Conservation (phyloP, 2,888 invertebrate genomes). For the Mechanitis messenoides region DNA sequence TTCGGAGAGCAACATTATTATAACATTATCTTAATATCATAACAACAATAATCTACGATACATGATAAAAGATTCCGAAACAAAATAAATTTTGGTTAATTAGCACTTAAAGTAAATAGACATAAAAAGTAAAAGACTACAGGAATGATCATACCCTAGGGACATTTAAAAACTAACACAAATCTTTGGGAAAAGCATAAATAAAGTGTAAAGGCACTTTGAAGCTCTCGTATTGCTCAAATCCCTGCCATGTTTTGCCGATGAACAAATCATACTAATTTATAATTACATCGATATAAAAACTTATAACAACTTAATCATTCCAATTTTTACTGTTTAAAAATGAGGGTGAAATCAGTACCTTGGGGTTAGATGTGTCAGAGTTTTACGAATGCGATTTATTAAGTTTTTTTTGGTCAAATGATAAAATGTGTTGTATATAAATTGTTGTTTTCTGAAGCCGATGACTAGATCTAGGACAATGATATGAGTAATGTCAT, state of each 20-base stretch:
- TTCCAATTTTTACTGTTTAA: no score
- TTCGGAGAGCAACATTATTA: neutral
- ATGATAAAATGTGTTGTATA: no score
- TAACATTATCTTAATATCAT: neutral
- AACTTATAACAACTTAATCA: no score
- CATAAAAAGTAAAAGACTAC: slow-evolving; percentile 40
- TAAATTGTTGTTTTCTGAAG: no score
- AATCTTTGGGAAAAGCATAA: slow-evolving; percentile 37
- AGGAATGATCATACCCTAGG: slow-evolving; percentile 47
- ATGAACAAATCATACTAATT: no score
- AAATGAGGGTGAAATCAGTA: no score
- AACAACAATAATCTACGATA: neutral
- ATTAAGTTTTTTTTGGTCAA: no score
- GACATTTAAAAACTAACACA: slow-evolving; percentile 29
- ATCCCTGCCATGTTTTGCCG: neutral
- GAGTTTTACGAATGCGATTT: no score
- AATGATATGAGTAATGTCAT: no score
- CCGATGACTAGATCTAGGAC: no score
- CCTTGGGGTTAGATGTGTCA: no score
- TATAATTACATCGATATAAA: no score
- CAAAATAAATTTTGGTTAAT: slow-evolving; percentile 25
- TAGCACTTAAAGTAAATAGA: slow-evolving; percentile 27
- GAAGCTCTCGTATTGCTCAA: slow-evolving; percentile 26
- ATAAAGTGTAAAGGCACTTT: slow-evolving; percentile 32
- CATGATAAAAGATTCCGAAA: slow-evolving; percentile 10